These are phyloP conservation scores for Ficedula albicollis DNA, from an alignment of 2,797 vertebrate genomes.

Conservation along the genomic window DNA sequence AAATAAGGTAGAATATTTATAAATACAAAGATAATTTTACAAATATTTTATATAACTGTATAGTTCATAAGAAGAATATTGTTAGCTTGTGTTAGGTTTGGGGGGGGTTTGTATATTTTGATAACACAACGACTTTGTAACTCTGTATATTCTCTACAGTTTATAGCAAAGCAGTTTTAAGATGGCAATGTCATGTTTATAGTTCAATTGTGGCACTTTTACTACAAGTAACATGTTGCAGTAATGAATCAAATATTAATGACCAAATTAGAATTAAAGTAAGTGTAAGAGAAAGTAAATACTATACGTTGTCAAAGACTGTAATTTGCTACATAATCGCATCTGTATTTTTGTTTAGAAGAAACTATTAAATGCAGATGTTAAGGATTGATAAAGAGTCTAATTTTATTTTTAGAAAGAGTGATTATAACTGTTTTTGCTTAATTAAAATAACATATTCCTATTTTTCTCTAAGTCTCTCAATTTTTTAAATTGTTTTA, in stretches of 20 bases:
- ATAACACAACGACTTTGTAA: conserved; percentile 80
- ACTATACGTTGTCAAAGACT: conserved; percentile 73
- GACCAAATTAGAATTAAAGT: conserved; percentile 76
- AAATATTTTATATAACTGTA: conserved; percentile 83
- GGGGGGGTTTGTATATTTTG: conserved; percentile 83
- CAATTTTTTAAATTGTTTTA: conserved; percentile 34
- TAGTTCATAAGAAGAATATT: conserved; percentile 75
- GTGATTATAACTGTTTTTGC: conserved; percentile 74
- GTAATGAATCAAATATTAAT: conserved; percentile 73
- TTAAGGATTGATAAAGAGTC: conserved; percentile 77
- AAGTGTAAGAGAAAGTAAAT: conserved; percentile 72
- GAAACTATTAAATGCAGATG: conserved; percentile 82
- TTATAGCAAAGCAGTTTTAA: conserved; percentile 83
- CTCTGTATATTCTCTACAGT: conserved; percentile 81
- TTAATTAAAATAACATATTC: conserved; percentile 79
- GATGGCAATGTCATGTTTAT: conserved; percentile 76
- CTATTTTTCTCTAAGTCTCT: conserved; percentile 68
- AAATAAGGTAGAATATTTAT: conserved; percentile 84
- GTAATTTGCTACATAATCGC: conserved; percentile 74
- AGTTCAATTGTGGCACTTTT: conserved; percentile 76
- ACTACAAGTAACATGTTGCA: conserved; percentile 71
- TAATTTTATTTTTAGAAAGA: conserved; percentile 80
- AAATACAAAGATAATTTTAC: conserved; percentile 81
- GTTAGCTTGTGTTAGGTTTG: conserved; percentile 77
- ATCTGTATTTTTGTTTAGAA: conserved; percentile 81